Base-by-base conservation (phyloP, 2,888 invertebrate species). In the Phoronis australis region DNA sequence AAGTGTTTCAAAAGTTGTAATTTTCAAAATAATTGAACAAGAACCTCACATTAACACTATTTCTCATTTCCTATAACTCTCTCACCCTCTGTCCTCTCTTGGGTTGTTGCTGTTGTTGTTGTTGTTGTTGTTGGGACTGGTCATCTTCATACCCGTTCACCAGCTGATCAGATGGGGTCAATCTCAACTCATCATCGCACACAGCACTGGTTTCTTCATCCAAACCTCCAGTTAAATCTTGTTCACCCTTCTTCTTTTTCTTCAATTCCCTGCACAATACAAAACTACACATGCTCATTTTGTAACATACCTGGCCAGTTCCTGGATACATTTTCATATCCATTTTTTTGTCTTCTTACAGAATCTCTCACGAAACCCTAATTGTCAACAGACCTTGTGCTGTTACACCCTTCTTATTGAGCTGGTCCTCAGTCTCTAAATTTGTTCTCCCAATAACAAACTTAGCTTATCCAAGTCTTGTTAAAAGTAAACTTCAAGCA, bases 141-240 rank as follows among this genome's bases (percentile, higher is more conserved):
- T 45, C 42, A 24, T 50, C 42, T 15, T 48, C 42, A 9, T 47
- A 24, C 9, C 42, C 41, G 9, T 52, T 42, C n/a, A 20, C 23
- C 45, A 15, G 18, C n/a, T n/a, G n/a, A n/a, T n/a, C n/a, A n/a
- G n/a, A n/a, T n/a, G n/a, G n/a, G n/a, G n/a, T n/a, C n/a, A n/a
- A n/a, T n/a, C n/a, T n/a, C n/a, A n/a, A n/a, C n/a, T 27, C 45
- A 21, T 48, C 51, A 31, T 51, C 39, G 9, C 21, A 26, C 74
- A 50, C n/a, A n/a, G n/a, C n/a, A n/a, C n/a, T n/a, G n/a, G n/a
- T 71, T 65, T 63, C 78, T 73, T 57, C 79, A 68, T 56, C 80
- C 74, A 61, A 71, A 54, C 42, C 46, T 22, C 26, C 43, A 42
- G 44, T 46, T 27, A 35, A 40, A 37, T 38, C 45, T 22, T 49